Base-by-base conservation (phyloP, 2,888 invertebrate genomes). In the Plagiodera versicolora region DNA sequence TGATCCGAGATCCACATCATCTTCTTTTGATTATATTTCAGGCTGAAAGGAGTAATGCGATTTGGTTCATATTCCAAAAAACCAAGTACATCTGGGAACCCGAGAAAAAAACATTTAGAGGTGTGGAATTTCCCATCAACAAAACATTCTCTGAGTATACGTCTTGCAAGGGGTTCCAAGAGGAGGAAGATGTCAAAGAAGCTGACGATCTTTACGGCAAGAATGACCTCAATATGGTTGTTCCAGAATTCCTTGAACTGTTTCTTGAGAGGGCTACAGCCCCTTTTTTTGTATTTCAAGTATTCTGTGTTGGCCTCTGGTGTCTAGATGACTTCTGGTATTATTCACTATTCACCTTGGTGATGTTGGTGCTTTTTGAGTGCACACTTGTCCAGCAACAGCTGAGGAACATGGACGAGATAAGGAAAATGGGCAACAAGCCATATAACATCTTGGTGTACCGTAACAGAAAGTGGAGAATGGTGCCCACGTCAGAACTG, bases 211-310 rank as follows among this genome's bases (percentile, higher is more conserved):
- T 89, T 69, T 98, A 91, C 85, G 97, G 96, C 8, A 90, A 88
- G 76, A 99, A 99, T 83, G 88, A 89, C 75, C 85, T 90, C 83
- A 85, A 88, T 67, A 90, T 90, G 89, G 96, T 95, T 60, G 92
- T 99, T 16, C 99, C 99, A 0, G 94, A 96, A 79, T 99, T 99
- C 77, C 87, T 89, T 84, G 97, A 98, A 80, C 83, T 99, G 16
- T 99, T 99, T 78, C 92, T 91, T 72, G 99, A 99, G 81, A 85
- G 99, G 71, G 99, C 99, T 0, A 98, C 98, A 0, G 98, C 99
- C 0, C 99, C 99, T 1, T 99, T 99, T 81, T 99, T 99, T 81
- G 98, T 99, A 4, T 99, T 99, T 81, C 99, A 99, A 90, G 95
- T 99, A 60, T 98, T 99, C 79, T 99, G 98, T 76, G 98, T 99